Evolutionary conservation across 2,888 invertebrate genomes (phyloP).

Genomic region (Congeria kusceri): DNA sequence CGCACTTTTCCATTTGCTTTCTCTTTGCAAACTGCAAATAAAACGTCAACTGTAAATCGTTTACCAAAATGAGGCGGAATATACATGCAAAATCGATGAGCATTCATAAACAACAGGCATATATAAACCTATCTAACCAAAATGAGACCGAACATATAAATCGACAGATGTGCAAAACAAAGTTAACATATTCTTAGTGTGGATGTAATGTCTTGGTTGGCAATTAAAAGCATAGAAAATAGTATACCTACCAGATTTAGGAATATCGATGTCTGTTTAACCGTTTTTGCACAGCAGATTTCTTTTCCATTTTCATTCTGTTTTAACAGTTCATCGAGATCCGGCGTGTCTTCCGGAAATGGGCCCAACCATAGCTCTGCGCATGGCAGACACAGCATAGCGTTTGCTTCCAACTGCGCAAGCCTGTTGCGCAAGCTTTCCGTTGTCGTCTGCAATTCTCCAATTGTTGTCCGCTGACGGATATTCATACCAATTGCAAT

Average conservation of each 20-base stretch:
- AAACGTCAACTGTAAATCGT: not conserved
- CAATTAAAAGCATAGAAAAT: not conserved
- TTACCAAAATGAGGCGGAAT: not conserved
- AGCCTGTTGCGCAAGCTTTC: not conserved
- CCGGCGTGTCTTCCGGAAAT: constrained; percentile 58
- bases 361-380: constrained; percentile 57
- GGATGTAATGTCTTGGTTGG: not conserved
- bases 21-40: constrained; percentile 55
- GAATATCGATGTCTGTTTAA: constrained; percentile 52
- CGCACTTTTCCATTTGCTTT: constrained; percentile 47
- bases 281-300: constrained; percentile 58
- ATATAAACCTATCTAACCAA: too few species aligned
- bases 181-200: not conserved
- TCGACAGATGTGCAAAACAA: too few species aligned
- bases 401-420: constrained; percentile 26
- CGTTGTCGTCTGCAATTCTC: not conserved
- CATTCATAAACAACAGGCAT: too few species aligned
- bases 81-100: not conserved
- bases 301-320: constrained; percentile 39
- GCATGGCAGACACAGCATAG: constrained; percentile 61
- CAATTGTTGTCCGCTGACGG: not conserved
- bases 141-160: too few species aligned
- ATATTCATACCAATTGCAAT: not conserved
- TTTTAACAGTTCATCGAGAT: constrained; percentile 33
- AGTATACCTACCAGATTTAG: constrained; percentile 59